Evolutionary conservation across 1,140 invertebrate genomes (phyloP), one percentile per base, ranked within the genome.

Genomic region (Drosophila tsacasi): DNA sequence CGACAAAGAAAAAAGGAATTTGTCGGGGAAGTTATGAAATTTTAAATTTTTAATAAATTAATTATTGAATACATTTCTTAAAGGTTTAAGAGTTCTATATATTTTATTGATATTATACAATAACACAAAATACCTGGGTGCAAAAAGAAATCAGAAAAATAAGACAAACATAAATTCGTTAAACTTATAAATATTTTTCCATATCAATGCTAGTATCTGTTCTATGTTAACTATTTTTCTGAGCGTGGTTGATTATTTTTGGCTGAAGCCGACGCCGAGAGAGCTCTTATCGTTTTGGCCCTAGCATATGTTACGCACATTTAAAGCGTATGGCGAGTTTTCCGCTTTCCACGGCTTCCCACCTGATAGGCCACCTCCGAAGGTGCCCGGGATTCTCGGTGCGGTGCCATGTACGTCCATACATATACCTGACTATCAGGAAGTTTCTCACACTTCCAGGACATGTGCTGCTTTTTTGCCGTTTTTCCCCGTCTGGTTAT

Each of bases 271-370:
- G 61, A 17, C 78, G 72, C 61, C 60, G 23, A 57, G 37, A 7
- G 47, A 32, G 58, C 19, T 81, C 85, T 90, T 89, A 90, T 90
- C 84, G 79, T 83, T 52, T 58, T 76, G 81, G 86, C 57, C 37
- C 46, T 79, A 79, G 85, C 89, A 91, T 91, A 85, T 91, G 89
- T 87, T 87, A 81, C 60, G 89, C 89, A 91, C 89, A 91, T 91
- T 91, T 79, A 83, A 83, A 84, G 71, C 81, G 82, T 91, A 91
- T 91, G 89, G 73, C 81, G 69, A 91, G 65, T 86, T 91, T 91
- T 91, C 72, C 81, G 58, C 73, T 52, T 74, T 50, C 46, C 54
- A 46, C 47, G 66, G 30, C 49, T 59, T 47, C 55, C 46, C 77
- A 87, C 71, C 83, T 81, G 84, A 83, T 76, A 78, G 42, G 39